A percentile compares a stretch with the other conserved stretches of the same genome.
phyloP scores from a whole-genome alignment of 2,888 invertebrate species.

The Amphipyra tragopoginis region DNA sequence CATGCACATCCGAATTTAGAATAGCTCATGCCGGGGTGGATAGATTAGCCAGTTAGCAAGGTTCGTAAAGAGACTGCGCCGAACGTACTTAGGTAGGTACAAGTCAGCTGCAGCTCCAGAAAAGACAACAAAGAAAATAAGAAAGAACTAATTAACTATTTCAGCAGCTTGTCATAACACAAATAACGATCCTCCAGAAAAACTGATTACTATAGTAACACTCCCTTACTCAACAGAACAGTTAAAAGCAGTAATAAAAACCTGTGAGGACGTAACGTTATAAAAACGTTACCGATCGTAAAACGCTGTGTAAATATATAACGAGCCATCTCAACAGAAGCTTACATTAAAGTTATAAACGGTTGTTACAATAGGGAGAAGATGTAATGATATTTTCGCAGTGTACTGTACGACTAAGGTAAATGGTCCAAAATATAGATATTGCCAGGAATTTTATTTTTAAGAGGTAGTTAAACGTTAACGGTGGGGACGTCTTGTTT shows the following conservation, averaged over 20 bases:
- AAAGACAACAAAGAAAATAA: too few species aligned
- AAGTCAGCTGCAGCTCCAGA: too few species aligned
- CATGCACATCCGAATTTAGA: too few species aligned
- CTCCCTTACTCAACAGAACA: constrained; percentile 14
- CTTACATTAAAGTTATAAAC: constrained; percentile 30
- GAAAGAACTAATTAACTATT: too few species aligned
- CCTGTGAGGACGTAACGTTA: constrained; percentile 28
- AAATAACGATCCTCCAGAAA: constrained; percentile 1
- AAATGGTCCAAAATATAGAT: constrained; percentile 23
- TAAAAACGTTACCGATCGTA: constrained; percentile 49
- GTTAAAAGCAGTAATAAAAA: constrained; percentile 49
- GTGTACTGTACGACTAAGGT: constrained; percentile 21
- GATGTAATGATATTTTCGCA: constrained; percentile 32
- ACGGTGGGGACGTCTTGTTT: too few species aligned
- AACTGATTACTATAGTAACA: constrained; percentile 28
- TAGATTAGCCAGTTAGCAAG: too few species aligned
- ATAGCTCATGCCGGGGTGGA: too few species aligned
- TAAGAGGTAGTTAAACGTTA: constrained; percentile 4
- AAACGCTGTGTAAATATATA: constrained; percentile 49
- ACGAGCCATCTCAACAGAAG: constrained; percentile 18
- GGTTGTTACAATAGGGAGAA: constrained; percentile 30
- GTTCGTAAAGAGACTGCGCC: too few species aligned
- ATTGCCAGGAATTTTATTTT: constrained; percentile 27
- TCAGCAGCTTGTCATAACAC: too few species aligned
- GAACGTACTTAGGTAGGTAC: too few species aligned